phyloP scores from a whole-genome alignment of 2,888 invertebrate genomes.

The Leucophenga maculata region DNA sequence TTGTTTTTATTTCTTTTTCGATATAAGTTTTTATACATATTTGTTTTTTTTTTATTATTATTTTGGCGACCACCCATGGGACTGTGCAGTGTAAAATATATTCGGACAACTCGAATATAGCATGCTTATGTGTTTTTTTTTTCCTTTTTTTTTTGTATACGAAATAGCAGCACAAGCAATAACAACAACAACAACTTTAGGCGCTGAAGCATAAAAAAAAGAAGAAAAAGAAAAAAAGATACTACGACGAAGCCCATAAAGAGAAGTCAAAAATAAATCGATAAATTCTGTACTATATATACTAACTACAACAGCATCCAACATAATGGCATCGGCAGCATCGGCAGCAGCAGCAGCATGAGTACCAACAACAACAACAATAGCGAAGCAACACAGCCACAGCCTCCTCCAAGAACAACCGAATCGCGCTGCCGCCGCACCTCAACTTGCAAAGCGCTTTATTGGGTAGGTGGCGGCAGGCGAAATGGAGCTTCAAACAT shows the following conservation, averaged over 20 bases:
- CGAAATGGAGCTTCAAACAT: no score
- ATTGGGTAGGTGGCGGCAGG: neutral
- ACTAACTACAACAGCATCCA: conserved; percentile 35
- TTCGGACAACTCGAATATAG: no score
- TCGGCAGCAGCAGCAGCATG: conserved; percentile 29
- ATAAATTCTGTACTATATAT: conserved; percentile 52
- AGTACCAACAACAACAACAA: conserved; percentile 41
- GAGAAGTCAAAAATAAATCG: conserved; percentile 62
- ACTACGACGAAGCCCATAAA: neutral
- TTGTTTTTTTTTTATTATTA: no score
- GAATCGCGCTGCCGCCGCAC: neutral
- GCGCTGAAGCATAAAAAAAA: conserved; percentile 35
- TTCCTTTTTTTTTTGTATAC: no score
- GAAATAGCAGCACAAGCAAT: conserved; percentile 44
- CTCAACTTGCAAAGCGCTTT: neutral
- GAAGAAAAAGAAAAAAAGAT: conserved; percentile 14
- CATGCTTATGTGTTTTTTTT: no score
- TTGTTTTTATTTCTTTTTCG: no score
- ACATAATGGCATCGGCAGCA: conserved; percentile 30
- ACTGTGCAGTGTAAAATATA: no score
- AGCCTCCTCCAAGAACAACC: neutral
- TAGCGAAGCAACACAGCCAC: conserved; percentile 23
- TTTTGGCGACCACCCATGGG: no score
- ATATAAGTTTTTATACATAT: no score
- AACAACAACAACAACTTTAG: conserved; percentile 41